These are phyloP conservation scores for Gasterosteus nipponicus DNA, from an alignment of 2,113 vertebrate genomes.

Conservation along the genomic window DNA sequence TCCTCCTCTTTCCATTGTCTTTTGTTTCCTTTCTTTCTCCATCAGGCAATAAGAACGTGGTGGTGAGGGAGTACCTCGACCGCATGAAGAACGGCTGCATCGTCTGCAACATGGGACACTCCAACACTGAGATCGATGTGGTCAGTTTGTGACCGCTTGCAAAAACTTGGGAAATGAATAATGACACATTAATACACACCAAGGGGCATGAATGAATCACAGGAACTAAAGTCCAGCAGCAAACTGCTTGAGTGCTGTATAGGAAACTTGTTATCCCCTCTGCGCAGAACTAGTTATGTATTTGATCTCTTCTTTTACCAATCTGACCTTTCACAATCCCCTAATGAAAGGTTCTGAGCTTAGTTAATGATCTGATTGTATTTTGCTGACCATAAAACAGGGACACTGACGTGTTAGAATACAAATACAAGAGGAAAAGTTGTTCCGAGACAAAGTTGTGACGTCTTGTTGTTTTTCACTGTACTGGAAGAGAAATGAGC, in stretches of 20 bases:
- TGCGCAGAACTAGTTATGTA: background rate
- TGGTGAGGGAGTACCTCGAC: slow-evolving; percentile 94
- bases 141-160: slow-evolving; percentile 73
- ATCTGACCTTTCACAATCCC: background rate
- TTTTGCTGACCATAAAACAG: background rate
- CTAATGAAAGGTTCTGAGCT: background rate
- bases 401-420: background rate
- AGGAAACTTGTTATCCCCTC: background rate
- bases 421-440: background rate
- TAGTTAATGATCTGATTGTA: background rate
- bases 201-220: background rate
- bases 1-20: background rate
- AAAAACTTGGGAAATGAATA: background rate
- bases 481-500: slow-evolving; percentile 2
- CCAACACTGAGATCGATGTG: slow-evolving; percentile 99
- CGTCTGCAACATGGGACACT: slow-evolving; percentile 99
- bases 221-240: background rate
- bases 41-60: slow-evolving; percentile 97
- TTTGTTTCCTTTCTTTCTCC: background rate
- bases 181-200: background rate
- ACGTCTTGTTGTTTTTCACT: slow-evolving; percentile 3
- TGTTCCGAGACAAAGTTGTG: slow-evolving; percentile 2
- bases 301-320: background rate
- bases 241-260: background rate
- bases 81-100: slow-evolving; percentile 99